Base-by-base conservation (phyloP, 2,888 invertebrate genomes). In the Hipparchia sbordonii region DNA sequence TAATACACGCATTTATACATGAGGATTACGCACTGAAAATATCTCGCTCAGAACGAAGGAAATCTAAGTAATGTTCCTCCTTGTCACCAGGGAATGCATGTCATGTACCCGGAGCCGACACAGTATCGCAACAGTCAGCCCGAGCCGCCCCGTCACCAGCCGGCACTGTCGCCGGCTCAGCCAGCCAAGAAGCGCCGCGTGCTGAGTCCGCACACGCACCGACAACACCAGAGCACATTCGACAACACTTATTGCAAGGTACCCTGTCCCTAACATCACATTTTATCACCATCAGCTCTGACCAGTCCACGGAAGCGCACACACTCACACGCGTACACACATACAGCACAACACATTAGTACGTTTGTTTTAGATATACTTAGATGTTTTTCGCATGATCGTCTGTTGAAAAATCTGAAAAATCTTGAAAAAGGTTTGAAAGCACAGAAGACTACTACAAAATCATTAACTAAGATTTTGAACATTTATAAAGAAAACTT, bases 101-200 rank as follows among this genome's bases (percentile, higher is more conserved):
- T 96, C 96, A 97, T 97, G 97, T 97, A 96, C 96, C 96, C 96
- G 87, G 94, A 92, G 89, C 89, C 86, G 89, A 83, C 87, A 85
- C 91, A 89, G 87, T 89, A 92, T 88, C 89, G 88, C 90, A 91
- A 84, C 89, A 92, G 86, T 90, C 89, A 91, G 87, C 89, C 88
- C 79, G 85, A 85, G 84, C 89, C 88, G 82, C 83, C 84, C 72
- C 84, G 88, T 71, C 87, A 87, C 84, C 89, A 86, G 85, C 85
- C 88, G 90, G 90, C 88, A 79, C 80, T 80, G 82, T 89, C 91
- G 88, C 91, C 93, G 90, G 87, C 87, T 76, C 87, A 82, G 82
- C 89, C 92, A 83, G 88, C 88, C 77, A 91, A 92, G 87, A 91
- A 91, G 80, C 92, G 91, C 74, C 89, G 91, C 79, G 82, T 90